These are phyloP conservation scores for Atethmia centrago DNA, from an alignment of 2,888 invertebrate species.

Conservation along the genomic window DNA sequence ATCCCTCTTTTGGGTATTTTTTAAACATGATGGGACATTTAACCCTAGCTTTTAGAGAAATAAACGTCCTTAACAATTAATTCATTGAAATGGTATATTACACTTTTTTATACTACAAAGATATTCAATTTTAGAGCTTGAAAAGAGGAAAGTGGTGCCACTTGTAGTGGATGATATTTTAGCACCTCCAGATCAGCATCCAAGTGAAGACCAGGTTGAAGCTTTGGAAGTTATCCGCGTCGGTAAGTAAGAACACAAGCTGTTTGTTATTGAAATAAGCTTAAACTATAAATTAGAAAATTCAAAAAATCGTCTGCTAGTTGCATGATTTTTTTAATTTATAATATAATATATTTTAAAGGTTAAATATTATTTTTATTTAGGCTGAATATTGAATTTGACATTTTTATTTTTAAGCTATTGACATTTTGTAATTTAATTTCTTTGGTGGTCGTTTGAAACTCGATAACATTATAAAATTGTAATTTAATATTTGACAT, in stretches of 20 bases:
- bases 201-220: neutral
- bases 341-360: no score
- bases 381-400: no score
- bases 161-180: constrained; percentile 33
- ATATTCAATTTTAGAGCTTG: constrained; percentile 31
- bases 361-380: no score
- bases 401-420: no score
- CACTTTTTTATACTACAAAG: neutral
- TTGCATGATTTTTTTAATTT: no score
- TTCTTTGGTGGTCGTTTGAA: no score
- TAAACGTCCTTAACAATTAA: neutral
- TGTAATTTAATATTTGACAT: no score
- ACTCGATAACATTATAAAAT: no score
- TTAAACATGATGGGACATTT: neutral
- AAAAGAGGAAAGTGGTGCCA: constrained; percentile 30
- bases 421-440: no score
- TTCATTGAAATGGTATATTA: neutral
- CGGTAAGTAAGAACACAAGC: constrained; percentile 16
- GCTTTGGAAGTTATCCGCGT: constrained; percentile 24
- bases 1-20: no score
- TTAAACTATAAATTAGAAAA: neutral
- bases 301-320: neutral
- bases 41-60: neutral
- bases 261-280: neutral
- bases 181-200: neutral